Conservation (phyloP, 92 coral and sea anemone genomes). For the Phenganax subtilis region DNA sequence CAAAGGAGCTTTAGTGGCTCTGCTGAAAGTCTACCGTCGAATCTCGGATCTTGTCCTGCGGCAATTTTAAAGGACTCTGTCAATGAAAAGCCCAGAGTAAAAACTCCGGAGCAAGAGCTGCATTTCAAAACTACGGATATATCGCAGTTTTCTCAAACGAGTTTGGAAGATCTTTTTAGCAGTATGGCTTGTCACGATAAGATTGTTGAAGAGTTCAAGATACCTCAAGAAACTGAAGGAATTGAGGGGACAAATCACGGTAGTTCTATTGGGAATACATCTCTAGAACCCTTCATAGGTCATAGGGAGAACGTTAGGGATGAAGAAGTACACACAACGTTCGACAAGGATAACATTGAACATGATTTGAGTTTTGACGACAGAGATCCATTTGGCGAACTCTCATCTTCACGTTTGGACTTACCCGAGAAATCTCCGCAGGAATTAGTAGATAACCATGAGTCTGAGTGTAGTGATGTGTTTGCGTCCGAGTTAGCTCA, state of each 20-base stretch:
- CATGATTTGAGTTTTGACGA: slow-evolving; percentile 2
- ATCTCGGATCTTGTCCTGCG: neutral
- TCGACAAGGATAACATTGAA: neutral
- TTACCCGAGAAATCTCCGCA: neutral
- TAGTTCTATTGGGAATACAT: no score
- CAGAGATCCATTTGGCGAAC: slow-evolving; percentile 21
- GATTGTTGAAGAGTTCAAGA: neutral
- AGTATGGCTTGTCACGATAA: neutral
- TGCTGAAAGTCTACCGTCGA: neutral
- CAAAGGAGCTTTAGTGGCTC: neutral
- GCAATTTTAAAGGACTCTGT: slow-evolving; percentile 25
- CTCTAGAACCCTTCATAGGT: neutral
- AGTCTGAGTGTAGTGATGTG: neutral
- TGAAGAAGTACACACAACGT: neutral
- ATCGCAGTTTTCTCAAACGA: neutral
- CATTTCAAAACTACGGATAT: neutral
- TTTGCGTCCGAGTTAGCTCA: neutral
- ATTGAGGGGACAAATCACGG: neutral
- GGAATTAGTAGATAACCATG: neutral
- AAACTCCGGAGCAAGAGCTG: neutral
- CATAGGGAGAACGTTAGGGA: neutral
- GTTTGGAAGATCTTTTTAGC: neutral
- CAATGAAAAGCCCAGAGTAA: slow-evolving; percentile 12
- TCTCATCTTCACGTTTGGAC: neutral
- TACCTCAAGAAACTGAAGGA: neutral